A percentile compares a stretch with the other conserved stretches of the same genome.
These are phyloP conservation scores for Zelleria hepariella DNA, from an alignment of 2,888 invertebrate species.

Conservation along the genomic window DNA sequence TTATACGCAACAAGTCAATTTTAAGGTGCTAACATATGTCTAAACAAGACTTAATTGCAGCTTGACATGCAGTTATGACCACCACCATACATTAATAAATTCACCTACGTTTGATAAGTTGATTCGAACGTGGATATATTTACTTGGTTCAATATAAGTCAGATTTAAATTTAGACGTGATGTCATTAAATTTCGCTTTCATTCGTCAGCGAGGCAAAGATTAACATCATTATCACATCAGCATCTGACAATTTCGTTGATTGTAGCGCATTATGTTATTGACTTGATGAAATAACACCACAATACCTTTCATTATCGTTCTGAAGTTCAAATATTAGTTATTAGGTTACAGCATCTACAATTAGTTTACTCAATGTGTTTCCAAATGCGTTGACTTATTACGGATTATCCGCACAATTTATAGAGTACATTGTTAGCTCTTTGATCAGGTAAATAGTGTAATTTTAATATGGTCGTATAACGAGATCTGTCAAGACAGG, in stretches of 20 bases:
- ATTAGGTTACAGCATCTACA: background rate
- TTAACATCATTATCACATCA: background rate
- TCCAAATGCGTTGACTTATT: background rate
- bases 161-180: too few relatives aligned
- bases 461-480: slow-evolving; percentile 16
- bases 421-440: background rate
- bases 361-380: background rate
- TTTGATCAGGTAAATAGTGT: background rate
- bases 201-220: background rate
- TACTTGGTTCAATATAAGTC: too few relatives aligned
- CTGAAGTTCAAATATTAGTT: background rate
- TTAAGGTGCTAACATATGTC: background rate
- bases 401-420: background rate
- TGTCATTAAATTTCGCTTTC: background rate
- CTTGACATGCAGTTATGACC: background rate
- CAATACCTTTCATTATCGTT: background rate
- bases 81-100: too few relatives aligned
- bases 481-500: slow-evolving; percentile 28
- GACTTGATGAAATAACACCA: background rate
- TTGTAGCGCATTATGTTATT: background rate
- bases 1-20: background rate
- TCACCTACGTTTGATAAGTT: too few relatives aligned
- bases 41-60: background rate
- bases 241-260: background rate
- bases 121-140: too few relatives aligned